phyloP scores from a whole-genome alignment of 2,888 invertebrate species.

The Pycnomerus fuliginosus region DNA sequence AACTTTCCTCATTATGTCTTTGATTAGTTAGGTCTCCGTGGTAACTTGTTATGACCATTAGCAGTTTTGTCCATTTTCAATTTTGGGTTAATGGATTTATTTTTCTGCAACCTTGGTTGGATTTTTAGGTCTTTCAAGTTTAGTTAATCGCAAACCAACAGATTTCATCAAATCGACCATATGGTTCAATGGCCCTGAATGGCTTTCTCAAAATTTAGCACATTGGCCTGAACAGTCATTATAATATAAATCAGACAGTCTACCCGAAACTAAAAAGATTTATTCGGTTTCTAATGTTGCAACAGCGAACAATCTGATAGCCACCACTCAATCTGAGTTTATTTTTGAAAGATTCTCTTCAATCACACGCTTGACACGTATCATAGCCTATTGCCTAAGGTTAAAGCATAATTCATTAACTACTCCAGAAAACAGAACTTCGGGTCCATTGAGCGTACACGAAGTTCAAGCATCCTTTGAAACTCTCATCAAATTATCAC shows the following conservation, averaged over 20 bases:
- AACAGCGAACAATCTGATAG: no score
- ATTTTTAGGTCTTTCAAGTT: no score
- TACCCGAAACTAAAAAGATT: background rate
- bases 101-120: no score
- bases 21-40: no score
- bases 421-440: background rate
- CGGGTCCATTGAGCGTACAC: background rate
- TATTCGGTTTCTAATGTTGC: background rate
- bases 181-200: constrained; percentile 17
- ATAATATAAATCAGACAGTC: background rate
- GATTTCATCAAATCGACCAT: background rate
- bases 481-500: background rate
- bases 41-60: no score
- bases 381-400: background rate
- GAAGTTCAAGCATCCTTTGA: background rate
- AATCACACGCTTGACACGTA: background rate
- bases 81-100: no score
- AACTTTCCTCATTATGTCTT: no score
- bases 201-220: background rate
- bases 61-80: no score
- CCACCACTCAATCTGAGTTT: background rate
- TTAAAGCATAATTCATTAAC: background rate
- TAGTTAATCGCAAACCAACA: no score
- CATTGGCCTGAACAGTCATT: constrained; percentile 1
- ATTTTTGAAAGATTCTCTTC: background rate